Evolutionary conservation across 2,797 vertebrate species (phyloP).

Genomic region (Gallirallus australis): DNA sequence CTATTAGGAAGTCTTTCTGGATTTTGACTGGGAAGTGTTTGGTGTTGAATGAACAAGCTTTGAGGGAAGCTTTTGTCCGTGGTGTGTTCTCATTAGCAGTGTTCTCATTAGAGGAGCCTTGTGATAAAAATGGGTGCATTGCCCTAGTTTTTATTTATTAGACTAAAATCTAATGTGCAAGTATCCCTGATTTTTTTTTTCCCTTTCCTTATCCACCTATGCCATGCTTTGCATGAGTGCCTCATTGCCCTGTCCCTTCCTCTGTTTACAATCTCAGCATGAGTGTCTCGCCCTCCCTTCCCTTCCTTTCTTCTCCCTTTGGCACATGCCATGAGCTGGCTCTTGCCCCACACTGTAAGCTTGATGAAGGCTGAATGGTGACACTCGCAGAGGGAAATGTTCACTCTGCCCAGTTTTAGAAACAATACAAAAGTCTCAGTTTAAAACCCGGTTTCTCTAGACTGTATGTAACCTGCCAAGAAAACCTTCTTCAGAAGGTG

Average conservation of each 20-base stretch:
- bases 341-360: not conserved
- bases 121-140: constrained; percentile 24
- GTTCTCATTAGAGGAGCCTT: constrained; percentile 46
- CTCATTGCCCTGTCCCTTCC: not conserved
- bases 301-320: constrained; percentile 2
- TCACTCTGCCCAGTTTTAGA: not conserved
- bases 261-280: not conserved
- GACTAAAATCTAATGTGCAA: not conserved
- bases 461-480: not conserved
- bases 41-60: constrained; percentile 37
- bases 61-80: constrained; percentile 58
- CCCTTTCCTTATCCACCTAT: not conserved
- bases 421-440: not conserved
- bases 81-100: constrained; percentile 55
- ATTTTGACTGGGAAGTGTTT: constrained; percentile 51
- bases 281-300: not conserved
- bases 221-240: not conserved
- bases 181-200: not conserved
- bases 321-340: not conserved
- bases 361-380: not conserved
- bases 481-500: not conserved
- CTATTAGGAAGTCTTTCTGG: constrained; percentile 49
- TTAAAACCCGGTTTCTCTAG: not conserved
- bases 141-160: constrained; percentile 40
- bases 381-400: not conserved